Percentiles rank a stretch among this genome's conserved stretches.
Conservation (phyloP, 2,888 invertebrate species). For the Epirrhoe alternata region DNA sequence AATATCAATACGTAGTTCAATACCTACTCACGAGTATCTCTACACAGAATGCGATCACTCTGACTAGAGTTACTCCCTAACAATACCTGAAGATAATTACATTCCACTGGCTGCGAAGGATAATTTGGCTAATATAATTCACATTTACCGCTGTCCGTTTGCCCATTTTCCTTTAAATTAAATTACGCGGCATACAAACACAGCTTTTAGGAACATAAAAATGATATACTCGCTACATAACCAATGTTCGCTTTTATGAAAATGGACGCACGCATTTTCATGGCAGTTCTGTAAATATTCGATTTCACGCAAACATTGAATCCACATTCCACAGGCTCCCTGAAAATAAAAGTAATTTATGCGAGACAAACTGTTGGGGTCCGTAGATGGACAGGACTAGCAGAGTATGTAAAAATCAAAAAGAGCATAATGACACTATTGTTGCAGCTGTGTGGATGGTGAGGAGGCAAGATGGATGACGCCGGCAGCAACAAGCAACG, state of each 20-base stretch:
- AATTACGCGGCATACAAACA: constrained; percentile 2
- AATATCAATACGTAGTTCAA: too few species aligned
- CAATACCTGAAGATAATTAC: not conserved
- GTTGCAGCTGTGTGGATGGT: constrained; percentile 76
- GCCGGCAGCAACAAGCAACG: constrained; percentile 88
- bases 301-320: too few species aligned
- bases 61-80: not conserved
- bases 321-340: too few species aligned
- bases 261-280: not conserved
- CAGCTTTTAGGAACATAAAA: constrained; percentile 6
- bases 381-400: too few species aligned
- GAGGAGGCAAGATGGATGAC: constrained; percentile 89
- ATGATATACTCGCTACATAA: not conserved
- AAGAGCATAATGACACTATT: constrained; percentile 26
- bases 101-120: constrained; percentile 1
- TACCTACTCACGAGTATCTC: too few species aligned
- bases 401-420: too few species aligned
- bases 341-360: too few species aligned
- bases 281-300: too few species aligned
- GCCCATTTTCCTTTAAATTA: constrained; percentile 13
- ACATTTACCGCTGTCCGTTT: not conserved
- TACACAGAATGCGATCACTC: too few species aligned
- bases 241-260: not conserved
- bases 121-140: constrained; percentile 4
- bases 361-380: too few species aligned